A percentile compares a stretch with the other conserved stretches of the same genome.
phyloP scores from a whole-genome alignment of 2,797 vertebrate species.

The Spheniscus humboldti region DNA sequence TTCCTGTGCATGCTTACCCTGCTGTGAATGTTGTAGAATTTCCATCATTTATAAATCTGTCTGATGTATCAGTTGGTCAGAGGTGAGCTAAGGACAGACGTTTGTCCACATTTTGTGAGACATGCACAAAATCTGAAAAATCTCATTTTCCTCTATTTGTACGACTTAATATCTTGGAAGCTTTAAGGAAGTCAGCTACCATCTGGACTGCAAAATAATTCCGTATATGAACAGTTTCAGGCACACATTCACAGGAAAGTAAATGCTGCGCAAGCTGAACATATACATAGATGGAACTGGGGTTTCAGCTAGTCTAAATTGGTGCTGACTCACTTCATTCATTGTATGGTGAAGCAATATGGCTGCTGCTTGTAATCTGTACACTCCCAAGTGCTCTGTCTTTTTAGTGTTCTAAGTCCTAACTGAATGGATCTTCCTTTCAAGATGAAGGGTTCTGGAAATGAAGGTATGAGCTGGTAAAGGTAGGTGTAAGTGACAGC shows the following conservation, averaged over 20 bases:
- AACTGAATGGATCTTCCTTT: not conserved
- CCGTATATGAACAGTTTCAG: not conserved
- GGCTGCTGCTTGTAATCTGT: not conserved
- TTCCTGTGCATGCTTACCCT: slow-evolving; percentile 92
- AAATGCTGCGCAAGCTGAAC: not conserved
- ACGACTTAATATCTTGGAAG: not conserved
- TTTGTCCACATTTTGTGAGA: not conserved
- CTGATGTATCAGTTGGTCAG: slow-evolving; percentile 81
- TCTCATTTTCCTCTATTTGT: not conserved
- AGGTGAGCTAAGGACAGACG: slow-evolving; percentile 75
- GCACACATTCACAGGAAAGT: not conserved
- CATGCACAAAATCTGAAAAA: not conserved
- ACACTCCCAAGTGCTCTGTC: not conserved
- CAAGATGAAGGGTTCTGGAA: not conserved
- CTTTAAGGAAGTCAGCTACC: not conserved
- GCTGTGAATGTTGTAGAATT: slow-evolving; percentile 83
- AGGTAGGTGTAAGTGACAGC: not conserved
- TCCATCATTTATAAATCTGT: slow-evolving; percentile 83
- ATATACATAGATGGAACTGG: not conserved
- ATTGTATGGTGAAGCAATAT: not conserved
- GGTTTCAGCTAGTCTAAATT: not conserved
- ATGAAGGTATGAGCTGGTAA: not conserved
- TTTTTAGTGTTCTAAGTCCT: not conserved
- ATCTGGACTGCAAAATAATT: not conserved
- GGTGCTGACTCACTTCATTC: not conserved